Conservation (phyloP, 2,888 invertebrate species). For the Ecliptopera silaceata region DNA sequence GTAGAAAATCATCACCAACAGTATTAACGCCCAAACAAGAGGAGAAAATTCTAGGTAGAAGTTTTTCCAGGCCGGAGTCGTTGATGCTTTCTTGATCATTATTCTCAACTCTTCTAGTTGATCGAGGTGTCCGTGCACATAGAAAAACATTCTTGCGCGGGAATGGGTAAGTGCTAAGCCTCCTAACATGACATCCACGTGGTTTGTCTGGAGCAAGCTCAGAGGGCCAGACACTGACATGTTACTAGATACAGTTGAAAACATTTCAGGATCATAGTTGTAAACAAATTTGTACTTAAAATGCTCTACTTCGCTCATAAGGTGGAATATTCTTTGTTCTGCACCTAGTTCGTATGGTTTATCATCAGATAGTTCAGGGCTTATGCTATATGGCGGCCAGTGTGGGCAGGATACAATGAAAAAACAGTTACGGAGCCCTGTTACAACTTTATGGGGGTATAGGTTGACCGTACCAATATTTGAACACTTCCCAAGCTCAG, state of each 20-base stretch:
- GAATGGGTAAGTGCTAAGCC: slow-evolving; percentile 40
- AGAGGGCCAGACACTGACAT: slow-evolving; percentile 46
- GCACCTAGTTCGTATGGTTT: slow-evolving; percentile 33
- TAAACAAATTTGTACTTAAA: slow-evolving; percentile 51
- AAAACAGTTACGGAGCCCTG: slow-evolving; percentile 54
- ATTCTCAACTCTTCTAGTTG: slow-evolving; percentile 49
- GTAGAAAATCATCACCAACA: slow-evolving; percentile 41
- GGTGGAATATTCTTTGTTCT: slow-evolving; percentile 47
- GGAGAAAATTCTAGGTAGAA: slow-evolving; percentile 50
- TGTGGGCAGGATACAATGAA: slow-evolving; percentile 49
- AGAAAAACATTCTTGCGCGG: slow-evolving; percentile 44
- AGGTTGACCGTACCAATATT: slow-evolving; percentile 32
- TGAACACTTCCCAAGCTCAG: slow-evolving; percentile 51
- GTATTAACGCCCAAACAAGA: slow-evolving; percentile 48
- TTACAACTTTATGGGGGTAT: slow-evolving; percentile 48
- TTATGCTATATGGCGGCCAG: slow-evolving; percentile 54
- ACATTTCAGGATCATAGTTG: slow-evolving; percentile 39
- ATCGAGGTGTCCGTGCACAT: slow-evolving; percentile 46
- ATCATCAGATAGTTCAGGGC: slow-evolving; percentile 31
- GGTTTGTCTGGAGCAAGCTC: slow-evolving; percentile 36
- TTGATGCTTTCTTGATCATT: slow-evolving; percentile 48
- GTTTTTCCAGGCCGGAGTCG: slow-evolving; percentile 45
- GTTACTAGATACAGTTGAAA: slow-evolving; percentile 41
- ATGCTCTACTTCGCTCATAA: slow-evolving; percentile 48
- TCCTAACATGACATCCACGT: slow-evolving; percentile 43